These are phyloP conservation scores for Cantharis lateralis DNA, from an alignment of 2,888 invertebrate genomes.

Conservation along the genomic window DNA sequence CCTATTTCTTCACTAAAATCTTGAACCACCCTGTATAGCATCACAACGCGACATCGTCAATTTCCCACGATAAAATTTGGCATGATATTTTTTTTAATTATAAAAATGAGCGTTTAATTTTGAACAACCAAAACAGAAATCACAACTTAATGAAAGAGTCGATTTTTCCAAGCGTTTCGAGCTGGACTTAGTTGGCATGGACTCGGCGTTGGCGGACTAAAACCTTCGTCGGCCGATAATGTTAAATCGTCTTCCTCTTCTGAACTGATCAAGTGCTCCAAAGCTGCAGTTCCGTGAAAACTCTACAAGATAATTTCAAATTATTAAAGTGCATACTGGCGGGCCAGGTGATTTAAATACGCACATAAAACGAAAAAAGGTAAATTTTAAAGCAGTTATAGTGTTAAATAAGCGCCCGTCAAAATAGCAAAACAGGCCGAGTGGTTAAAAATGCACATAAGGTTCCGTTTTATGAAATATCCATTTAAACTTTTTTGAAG, in stretches of 20 bases:
- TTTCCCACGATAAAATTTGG: slow-evolving; percentile 9
- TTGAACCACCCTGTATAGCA: neutral
- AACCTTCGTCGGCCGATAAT: slow-evolving; percentile 54
- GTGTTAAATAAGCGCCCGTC: neutral
- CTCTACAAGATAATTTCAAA: slow-evolving; percentile 44
- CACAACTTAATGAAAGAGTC: slow-evolving; percentile 17
- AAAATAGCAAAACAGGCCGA: neutral
- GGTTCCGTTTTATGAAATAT: neutral
- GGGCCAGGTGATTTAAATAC: neutral
- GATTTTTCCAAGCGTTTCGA: slow-evolving; percentile 48
- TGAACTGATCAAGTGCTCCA: slow-evolving; percentile 51
- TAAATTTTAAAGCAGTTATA: neutral
- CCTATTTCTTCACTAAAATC: neutral
- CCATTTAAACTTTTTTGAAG: no score
- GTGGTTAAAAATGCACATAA: neutral
- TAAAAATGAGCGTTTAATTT: neutral
- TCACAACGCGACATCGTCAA: neutral
- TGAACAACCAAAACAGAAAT: neutral
- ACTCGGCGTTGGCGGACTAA: slow-evolving; percentile 56
- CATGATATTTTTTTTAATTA: neutral
- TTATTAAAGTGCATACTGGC: neutral
- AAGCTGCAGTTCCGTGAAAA: slow-evolving; percentile 56
- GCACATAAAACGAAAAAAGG: neutral
- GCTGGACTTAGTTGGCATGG: slow-evolving; percentile 53
- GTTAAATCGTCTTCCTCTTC: slow-evolving; percentile 55